A percentile compares a stretch with the other conserved stretches of the same genome.
Evolutionary conservation across 1,140 invertebrate genomes (phyloP).

Genomic region (Stegodyphus dumicola): DNA sequence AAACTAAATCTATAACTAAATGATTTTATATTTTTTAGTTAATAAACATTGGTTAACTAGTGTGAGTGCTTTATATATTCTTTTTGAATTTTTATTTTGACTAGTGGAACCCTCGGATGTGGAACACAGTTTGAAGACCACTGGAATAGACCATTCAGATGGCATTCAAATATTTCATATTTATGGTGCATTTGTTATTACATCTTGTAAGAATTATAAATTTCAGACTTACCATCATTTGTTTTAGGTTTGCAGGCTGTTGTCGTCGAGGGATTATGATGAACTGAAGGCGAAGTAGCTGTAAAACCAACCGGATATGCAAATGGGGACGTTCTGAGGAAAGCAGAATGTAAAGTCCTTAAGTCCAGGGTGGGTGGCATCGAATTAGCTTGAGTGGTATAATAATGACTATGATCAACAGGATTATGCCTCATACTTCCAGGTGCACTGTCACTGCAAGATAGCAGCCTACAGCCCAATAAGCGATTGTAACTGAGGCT

Average conservation of each 20-base stretch:
- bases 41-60: too few species aligned
- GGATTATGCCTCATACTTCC: background rate
- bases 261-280: slow-evolving; percentile 24
- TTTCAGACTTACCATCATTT: slow-evolving; percentile 32
- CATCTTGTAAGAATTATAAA: background rate
- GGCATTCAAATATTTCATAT: too few species aligned
- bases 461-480: slow-evolving; percentile 29
- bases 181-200: too few species aligned
- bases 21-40: too few species aligned
- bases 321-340: slow-evolving; percentile 22
- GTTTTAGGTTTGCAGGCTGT: slow-evolving; percentile 21
- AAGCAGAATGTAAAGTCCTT: slow-evolving; percentile 38
- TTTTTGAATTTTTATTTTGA: too few species aligned
- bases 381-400: slow-evolving; percentile 18
- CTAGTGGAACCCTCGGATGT: too few species aligned
- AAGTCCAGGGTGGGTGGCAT: slow-evolving; percentile 32
- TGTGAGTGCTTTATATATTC: too few species aligned
- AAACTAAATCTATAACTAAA: too few species aligned
- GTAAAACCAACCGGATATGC: slow-evolving; percentile 39
- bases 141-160: too few species aligned
- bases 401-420: slow-evolving; percentile 32
- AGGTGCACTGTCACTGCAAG: slow-evolving; percentile 15
- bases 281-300: slow-evolving; percentile 12
- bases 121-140: too few species aligned
- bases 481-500: slow-evolving; percentile 24